Evolutionary conservation across 1,140 invertebrate species (phyloP), one percentile per base, ranked within the genome.

Genomic region (Xylocopa sonorina): DNA sequence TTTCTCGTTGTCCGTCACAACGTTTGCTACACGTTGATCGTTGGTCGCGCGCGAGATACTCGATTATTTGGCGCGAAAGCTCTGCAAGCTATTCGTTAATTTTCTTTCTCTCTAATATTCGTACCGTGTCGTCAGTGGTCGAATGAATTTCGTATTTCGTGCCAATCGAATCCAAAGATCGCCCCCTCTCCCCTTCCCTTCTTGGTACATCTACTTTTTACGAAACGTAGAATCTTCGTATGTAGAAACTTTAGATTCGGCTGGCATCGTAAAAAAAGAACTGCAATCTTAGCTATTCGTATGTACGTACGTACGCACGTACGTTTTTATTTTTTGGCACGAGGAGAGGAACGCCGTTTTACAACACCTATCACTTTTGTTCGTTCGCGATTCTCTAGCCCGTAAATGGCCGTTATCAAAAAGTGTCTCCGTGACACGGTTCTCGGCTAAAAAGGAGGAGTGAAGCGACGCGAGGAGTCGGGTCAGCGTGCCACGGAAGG

Each of bases 281-380:
- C 58, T 77, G 71, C 29, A 76, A 77, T 77, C 81, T 87, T 85
- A 86, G 62, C 75, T 86, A 86, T 29, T 48, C 27, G 64, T 50
- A 67, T 50, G 64, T 67, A 67, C 67, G 71, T 68, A 68, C 48
- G 32, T 67, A 67, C 67, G 71, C 53, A 68, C 48, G 32, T 64
- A 38, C 38, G 9, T 43, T 27, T n/a, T 24, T 76, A 3, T 6
- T 78, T 82, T 86, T 78, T 87, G 85, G 85, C 85, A 87, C 85
- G 85, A 87, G 81, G 77, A 87, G 84, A 87, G 85, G 85, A 87
- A 87, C 85, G 83, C 86, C 69, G 79, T 87, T 80, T 76, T 71
- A 74, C 78, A 63, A 74, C 50, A 50, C 34, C 60, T 83, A 57
- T 68, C 82, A 24, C n/a, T n/a, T 51, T 67, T 62, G 77, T 64